Base-by-base conservation (phyloP, 1,140 invertebrate genomes). In the Drosophila ohnishii region DNA sequence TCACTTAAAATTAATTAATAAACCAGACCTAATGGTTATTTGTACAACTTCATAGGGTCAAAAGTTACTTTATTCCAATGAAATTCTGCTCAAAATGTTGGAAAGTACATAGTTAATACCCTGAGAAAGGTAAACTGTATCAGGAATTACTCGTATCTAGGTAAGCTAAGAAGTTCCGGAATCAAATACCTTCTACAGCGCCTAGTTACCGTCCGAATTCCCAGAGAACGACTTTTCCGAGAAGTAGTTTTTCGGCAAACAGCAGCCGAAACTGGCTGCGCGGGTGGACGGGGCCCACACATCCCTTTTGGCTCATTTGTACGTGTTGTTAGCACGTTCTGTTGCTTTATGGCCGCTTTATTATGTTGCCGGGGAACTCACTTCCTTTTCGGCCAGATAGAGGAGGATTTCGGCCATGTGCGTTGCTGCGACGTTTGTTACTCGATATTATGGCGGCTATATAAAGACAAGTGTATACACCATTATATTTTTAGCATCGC, bases 401-500 rank as follows among this genome's bases (percentile, higher is more conserved):
- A 34, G 40, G 22, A 40, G 37, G 47, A 37, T 53, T 53, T 40
- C 56, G 40, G 22, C 51, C 47, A 53, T 64, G 72, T 67, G 64
- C 51, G 44, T 65, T 48, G 56, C 45, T 47, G 60, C 28, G 63
- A 37, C 81, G 63, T 82, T 75, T 83, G 83, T 87, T 86, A 73
- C 83, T 88, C 83, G 80, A 88, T 87, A 79, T 87, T 87, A 87
- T 88, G 84, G 79, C 79, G 51, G 84, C 79, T 73, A 83, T 87
- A 87, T 87, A 87, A 87, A 87, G 86, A 80, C 72, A 75, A 76
- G 73, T 65, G 56, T 75, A 76, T 75, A 62, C 56, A 64, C 80
- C 78, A 85, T 82, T 75, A 78, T 87, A 87, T 87, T 87, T 87
- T 88, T 88, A 80, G 83, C 79, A 83, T 76, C 64, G 72, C 78